These are phyloP conservation scores for Halcyon senegalensis DNA, from an alignment of 2,113 vertebrate genomes.

Conservation along the genomic window DNA sequence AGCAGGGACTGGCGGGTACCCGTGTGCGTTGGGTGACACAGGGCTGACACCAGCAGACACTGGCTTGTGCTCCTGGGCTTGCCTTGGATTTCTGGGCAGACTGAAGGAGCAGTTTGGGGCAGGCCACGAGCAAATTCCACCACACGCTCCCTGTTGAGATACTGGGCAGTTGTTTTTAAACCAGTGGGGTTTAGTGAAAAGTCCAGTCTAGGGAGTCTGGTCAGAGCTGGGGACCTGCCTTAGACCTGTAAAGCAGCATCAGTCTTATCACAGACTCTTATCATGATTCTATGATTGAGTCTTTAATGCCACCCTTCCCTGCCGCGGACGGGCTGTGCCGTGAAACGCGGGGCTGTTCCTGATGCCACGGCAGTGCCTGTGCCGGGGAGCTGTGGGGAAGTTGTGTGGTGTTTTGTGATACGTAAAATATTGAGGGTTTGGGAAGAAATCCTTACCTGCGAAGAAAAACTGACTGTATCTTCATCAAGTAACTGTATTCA, in stretches of 20 bases:
- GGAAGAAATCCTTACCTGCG: not conserved
- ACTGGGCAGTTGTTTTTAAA: not conserved
- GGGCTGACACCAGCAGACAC: not conserved
- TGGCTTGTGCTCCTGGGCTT: not conserved
- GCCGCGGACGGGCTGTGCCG: accelerated
- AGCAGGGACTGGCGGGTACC: accelerated
- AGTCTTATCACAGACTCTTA: too few relatives aligned
- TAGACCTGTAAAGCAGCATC: accelerated
- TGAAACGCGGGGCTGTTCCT: accelerated
- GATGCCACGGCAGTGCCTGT: accelerated
- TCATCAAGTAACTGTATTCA: not conserved
- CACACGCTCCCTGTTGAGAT: accelerated
- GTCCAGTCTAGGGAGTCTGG: not conserved
- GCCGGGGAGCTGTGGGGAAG: too few relatives aligned
- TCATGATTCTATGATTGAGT: too few relatives aligned
- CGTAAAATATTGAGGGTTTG: too few relatives aligned
- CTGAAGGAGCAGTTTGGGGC: too few relatives aligned
- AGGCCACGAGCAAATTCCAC: too few relatives aligned
- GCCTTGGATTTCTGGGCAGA: not conserved
- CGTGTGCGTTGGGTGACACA: accelerated
- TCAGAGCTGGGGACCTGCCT: too few relatives aligned
- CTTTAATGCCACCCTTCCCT: too few relatives aligned
- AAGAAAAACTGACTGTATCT: not conserved
- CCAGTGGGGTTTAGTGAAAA: not conserved
- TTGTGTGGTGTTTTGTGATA: accelerated